Evolutionary conservation across 2,113 vertebrate genomes (phyloP), one percentile per base, ranked within the genome.

Genomic region (Tyrannus savana): DNA sequence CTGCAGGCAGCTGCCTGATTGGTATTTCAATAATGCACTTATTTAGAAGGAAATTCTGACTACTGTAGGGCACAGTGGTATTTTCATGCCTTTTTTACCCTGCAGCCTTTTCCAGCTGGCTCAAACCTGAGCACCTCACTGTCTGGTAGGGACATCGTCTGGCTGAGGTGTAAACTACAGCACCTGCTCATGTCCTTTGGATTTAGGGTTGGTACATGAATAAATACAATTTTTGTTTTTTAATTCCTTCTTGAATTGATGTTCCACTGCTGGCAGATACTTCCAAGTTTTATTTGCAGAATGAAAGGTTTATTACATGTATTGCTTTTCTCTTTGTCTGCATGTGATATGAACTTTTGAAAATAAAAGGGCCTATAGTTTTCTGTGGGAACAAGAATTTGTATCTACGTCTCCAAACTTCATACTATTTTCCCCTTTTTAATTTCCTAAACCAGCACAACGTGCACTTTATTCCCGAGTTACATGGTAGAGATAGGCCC

Each of bases 131-230:
- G 24, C 47, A 44, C 93, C 80, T 95, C 25, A 1, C 31, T 91
- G 80, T 92, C 87, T 90, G 39, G 5, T 8, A 93, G 89, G 76
- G 96, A 97, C 96, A 96, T 28, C 89, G 0, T 80, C 93, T 96
- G 95, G 93, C 47, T 66, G 81, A 91, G 80, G 66, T 55, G 69
- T 53, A 90, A 96, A 97, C 50, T 90, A 76, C 95, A 97, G 25
- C 74, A 73, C 63, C 85, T 84, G 47, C 21, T 44, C 25, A 3
- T 55, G 41, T 39, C 27, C 47, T 75, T 53, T 25, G 15, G 55
- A 35, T 72, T 59, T 62, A 19, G 27, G 10, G 18, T 39, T 19
- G 39, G 15, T 33, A 28, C 8, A 31, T 42, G 19, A 73, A 74
- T 47, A 85, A 81, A 8, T 19, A 33, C 6, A 2, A 4, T 35